These are phyloP conservation scores for Frankliniella fusca DNA, from an alignment of 2,888 invertebrate species.

Conservation along the genomic window DNA sequence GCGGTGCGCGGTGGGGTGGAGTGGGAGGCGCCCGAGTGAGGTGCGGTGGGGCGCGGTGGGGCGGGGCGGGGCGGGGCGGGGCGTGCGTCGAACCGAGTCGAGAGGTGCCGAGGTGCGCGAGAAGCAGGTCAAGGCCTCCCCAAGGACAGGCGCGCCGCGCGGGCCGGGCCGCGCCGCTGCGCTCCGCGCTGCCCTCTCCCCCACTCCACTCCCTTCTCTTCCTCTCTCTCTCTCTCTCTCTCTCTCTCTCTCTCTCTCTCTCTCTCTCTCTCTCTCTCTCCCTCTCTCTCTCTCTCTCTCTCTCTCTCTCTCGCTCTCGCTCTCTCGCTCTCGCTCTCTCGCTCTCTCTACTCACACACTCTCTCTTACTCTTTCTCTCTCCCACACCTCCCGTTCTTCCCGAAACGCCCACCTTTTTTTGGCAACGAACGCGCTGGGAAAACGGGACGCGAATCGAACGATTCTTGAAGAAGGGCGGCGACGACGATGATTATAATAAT, in stretches of 20 bases:
- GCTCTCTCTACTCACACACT: background rate
- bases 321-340: too few species aligned
- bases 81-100: background rate
- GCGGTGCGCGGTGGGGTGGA: background rate
- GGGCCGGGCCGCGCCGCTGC: background rate
- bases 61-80: constrained; percentile 13
- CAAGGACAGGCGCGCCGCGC: background rate
- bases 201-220: background rate
- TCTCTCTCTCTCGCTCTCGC: too few species aligned
- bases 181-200: background rate
- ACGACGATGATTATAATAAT: too few species aligned
- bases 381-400: background rate
- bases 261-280: background rate
- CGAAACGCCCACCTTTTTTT: too few species aligned
- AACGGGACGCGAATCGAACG: too few species aligned
- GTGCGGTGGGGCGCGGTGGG: background rate
- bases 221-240: background rate
- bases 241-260: too few species aligned
- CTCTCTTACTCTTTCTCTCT: background rate
- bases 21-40: too few species aligned
- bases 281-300: too few species aligned
- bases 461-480: too few species aligned
- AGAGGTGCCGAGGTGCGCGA: constrained; percentile 18
- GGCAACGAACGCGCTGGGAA: too few species aligned
- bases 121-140: constrained; percentile 11